Evolutionary conservation across 2,797 vertebrate genomes (phyloP), one percentile per base, ranked within the genome.

Genomic region (Rhinophrynus dorsalis): DNA sequence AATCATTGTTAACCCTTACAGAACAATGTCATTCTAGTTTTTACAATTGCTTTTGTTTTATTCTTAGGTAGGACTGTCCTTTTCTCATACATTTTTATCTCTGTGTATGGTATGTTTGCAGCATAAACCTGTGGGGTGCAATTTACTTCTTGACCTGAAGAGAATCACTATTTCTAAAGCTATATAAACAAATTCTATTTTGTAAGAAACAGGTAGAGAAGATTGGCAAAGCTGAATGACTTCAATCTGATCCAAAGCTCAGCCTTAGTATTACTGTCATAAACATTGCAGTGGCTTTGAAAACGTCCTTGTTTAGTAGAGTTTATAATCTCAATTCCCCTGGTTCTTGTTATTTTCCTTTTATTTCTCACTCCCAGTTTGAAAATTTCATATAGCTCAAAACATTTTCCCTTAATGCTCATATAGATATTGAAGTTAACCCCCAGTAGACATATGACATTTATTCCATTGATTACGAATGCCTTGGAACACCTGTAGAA

Each of bases 131-230:
- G 18, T 57, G 11, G 30, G 57, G 44, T 68, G 26, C 12, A 30
- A 18, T 60, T 50, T 30, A 42, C 20, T 17, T 45, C 45, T 68
- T 68, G 45, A 38, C 66, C 55, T 60, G 45, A 18, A 51, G 26
- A 33, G 38, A 60, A 68, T 29, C 10, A 21, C 20, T 45, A 44
- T 62, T 62, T 55, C 33, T 23, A 40, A 15, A 32, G 27, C 37
- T 2, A 44, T 61, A 61, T 61, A 69, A 62, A 26, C 37, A 52
- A 69, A 69, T 44, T 62, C 47, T 55, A 26, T 62, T 54, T 61
- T 29, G 20, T 35, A 54, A 62, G 50, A 69, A 54, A 24, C 26
- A 69, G 57, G 29, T 55, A 61, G 27, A 69, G 37, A n/a, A 61
- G 45, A 69, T 35, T 54, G 48, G 27, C 29, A 45, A 37, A 54